A percentile compares a stretch with the other conserved stretches of the same genome.
These are phyloP conservation scores for Aegypius monachus DNA, from an alignment of 2,113 vertebrate genomes.

Conservation along the genomic window DNA sequence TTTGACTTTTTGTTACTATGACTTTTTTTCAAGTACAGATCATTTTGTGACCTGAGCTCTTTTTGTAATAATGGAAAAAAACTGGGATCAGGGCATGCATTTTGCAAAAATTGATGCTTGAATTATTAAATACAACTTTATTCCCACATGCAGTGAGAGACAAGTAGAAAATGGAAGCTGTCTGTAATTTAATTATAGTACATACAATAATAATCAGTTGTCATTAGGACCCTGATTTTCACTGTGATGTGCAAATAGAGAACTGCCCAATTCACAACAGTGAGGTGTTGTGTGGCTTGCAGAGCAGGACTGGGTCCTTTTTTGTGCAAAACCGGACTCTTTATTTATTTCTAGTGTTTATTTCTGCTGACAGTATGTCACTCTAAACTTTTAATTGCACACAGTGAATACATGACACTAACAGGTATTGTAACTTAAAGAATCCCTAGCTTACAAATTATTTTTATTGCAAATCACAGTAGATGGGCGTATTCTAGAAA, in stretches of 20 bases:
- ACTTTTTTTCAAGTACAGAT: neutral
- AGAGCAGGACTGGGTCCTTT: neutral
- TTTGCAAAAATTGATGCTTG: conserved; percentile 23
- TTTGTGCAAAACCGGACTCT: neutral
- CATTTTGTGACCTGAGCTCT: neutral
- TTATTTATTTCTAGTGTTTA: neutral
- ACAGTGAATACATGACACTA: neutral
- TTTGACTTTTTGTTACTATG: neutral
- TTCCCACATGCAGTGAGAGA: neutral
- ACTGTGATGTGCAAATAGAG: neutral
- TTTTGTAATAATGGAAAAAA: neutral
- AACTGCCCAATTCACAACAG: neutral
- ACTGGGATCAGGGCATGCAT: neutral
- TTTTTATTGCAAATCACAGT: neutral
- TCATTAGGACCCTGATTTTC: neutral
- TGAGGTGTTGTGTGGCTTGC: neutral
- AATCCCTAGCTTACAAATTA: neutral
- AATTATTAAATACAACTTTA: conserved; percentile 37
- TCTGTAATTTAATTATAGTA: conserved; percentile 31
- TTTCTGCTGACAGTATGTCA: neutral
- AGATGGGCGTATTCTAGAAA: neutral
- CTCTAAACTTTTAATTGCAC: neutral
- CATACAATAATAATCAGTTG: conserved; percentile 43
- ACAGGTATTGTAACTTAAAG: neutral
- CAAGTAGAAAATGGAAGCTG: conserved; percentile 31